Conservation (phyloP, 2,888 invertebrate species). For the Itoplectis maculator region DNA sequence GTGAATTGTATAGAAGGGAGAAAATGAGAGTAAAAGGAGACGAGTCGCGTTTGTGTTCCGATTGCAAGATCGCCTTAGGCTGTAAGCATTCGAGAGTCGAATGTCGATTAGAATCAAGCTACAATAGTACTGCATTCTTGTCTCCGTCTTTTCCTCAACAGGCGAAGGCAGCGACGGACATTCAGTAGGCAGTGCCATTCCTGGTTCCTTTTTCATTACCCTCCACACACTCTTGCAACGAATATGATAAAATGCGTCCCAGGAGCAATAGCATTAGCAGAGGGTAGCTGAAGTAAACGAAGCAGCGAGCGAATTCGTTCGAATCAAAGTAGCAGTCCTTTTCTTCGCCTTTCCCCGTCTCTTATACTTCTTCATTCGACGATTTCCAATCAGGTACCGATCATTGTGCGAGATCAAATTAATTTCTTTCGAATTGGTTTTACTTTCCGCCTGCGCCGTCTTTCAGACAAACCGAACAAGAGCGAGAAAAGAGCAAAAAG, state of each 20-base stretch:
- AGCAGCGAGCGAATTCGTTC: conserved; percentile 30
- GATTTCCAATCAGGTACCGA: conserved; percentile 23
- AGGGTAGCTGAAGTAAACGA: neutral
- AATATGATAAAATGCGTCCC: conserved; percentile 45
- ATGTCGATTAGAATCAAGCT: conserved; percentile 60
- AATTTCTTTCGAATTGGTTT: conserved; percentile 38
- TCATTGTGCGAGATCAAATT: conserved; percentile 43
- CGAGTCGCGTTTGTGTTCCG: neutral
- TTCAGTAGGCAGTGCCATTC: conserved; percentile 25
- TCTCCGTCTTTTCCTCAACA: conserved; percentile 2
- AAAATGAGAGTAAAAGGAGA: neutral
- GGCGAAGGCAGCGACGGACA: conserved; percentile 14
- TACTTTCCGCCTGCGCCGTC: neutral
- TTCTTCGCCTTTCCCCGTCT: conserved; percentile 22
- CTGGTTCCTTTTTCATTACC: conserved; percentile 52
- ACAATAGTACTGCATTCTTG: conserved; percentile 52
- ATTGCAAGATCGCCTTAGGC: conserved; percentile 44
- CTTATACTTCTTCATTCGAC: conserved; percentile 12
- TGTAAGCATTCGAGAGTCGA: conserved; percentile 52
- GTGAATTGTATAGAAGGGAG: conserved; percentile 21
- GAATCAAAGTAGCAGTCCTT: conserved; percentile 39
- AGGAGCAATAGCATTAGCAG: conserved; percentile 20
- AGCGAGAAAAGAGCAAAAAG: conserved; percentile 6
- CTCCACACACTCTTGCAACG: conserved; percentile 24
- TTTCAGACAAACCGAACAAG: neutral